Evolutionary conservation across 1,140 invertebrate genomes (phyloP).

Genomic region (Heliconius hewitsoni): DNA sequence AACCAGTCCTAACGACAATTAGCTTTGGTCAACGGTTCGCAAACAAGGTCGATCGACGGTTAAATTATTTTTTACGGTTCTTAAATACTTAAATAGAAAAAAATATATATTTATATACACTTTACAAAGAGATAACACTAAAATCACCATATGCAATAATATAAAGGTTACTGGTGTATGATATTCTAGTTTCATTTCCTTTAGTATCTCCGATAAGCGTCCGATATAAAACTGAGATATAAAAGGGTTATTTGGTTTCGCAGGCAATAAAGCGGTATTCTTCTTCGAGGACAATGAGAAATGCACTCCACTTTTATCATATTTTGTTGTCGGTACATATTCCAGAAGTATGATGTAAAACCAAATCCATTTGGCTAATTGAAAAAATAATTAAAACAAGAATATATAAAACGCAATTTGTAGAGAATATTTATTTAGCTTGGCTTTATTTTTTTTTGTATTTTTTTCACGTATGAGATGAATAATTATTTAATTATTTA

Average conservation of each 20-base stretch:
- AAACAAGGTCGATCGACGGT: too few species aligned
- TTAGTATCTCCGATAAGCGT: slow-evolving; percentile 50
- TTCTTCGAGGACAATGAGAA: slow-evolving; percentile 65
- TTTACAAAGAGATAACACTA: slow-evolving; percentile 1
- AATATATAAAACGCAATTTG: background rate
- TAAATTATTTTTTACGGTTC: too few species aligned
- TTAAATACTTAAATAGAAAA: too few species aligned
- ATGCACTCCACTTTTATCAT: slow-evolving; percentile 33
- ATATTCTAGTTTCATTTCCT: slow-evolving; percentile 29
- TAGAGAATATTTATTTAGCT: too few species aligned
- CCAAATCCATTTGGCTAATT: background rate
- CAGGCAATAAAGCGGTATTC: slow-evolving; percentile 68
- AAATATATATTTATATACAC: background rate
- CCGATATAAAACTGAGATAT: slow-evolving; percentile 70
- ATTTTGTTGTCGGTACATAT: slow-evolving; percentile 33
- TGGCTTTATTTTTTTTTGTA: too few species aligned
- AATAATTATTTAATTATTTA: background rate
- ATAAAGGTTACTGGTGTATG: slow-evolving; percentile 25
- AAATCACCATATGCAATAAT: slow-evolving; percentile 27
- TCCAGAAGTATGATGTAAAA: background rate
- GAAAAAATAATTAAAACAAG: background rate
- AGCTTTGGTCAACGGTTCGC: too few species aligned
- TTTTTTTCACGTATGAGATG: too few species aligned
- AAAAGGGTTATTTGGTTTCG: slow-evolving; percentile 73
- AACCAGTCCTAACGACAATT: too few species aligned